Evolutionary conservation across 2,113 vertebrate genomes (phyloP).

Genomic region (Galeopterus variegatus): DNA sequence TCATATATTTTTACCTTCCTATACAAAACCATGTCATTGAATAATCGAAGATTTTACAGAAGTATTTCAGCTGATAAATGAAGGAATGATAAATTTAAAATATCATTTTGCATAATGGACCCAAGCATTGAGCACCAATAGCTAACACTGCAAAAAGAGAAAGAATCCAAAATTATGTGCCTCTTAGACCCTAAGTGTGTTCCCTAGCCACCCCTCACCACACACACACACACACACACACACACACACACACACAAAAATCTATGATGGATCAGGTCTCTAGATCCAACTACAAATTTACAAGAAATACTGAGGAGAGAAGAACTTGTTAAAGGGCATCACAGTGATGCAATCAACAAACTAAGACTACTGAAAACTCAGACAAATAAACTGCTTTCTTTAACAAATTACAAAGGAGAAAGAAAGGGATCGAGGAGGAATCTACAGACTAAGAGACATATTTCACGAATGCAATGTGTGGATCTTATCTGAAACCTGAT

Average conservation of each 20-base stretch:
- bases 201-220: not conserved
- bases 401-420: not conserved
- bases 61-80: not conserved
- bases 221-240: not conserved
- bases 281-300: not conserved
- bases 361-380: not conserved
- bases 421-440: not conserved
- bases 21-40: not conserved
- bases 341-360: not conserved
- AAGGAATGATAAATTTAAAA: not conserved
- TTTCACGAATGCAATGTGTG: not conserved
- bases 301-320: not conserved
- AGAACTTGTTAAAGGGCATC: not conserved
- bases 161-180: not conserved
- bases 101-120: not conserved
- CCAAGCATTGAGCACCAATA: not conserved
- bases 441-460: not conserved
- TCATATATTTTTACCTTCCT: not conserved
- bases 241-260: not conserved
- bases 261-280: not conserved
- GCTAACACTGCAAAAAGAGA: not conserved
- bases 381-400: slow-evolving; percentile 50
- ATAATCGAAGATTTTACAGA: not conserved
- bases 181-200: not conserved
- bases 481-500: not conserved